Evolutionary conservation across 2,797 vertebrate genomes (phyloP), one percentile per base, ranked within the genome.

Genomic region (Labeo calbasu): DNA sequence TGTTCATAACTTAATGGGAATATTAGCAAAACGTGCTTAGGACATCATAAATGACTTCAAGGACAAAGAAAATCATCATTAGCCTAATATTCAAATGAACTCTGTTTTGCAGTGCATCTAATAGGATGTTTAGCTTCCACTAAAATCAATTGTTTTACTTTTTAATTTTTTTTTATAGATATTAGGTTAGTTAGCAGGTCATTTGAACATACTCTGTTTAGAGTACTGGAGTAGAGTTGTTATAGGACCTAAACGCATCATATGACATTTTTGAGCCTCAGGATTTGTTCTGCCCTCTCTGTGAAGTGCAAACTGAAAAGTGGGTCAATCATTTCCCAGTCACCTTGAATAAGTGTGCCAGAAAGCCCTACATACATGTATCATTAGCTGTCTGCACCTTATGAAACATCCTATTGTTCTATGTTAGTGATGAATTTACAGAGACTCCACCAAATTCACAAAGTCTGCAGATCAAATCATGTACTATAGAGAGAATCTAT

Each of bases 271-370:
- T 36, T 50, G 8, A 73, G 28, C 46, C 69, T 63, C 55, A n/a
- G 43, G 55, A 81, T 63, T 23, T 61, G 11, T 72, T 61, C 69
- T 61, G 55, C 55, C 53, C 40, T 61, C 40, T 46, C 53, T 59
- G 36, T 70, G 11, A 81, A 81, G 17, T 21, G 51, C 17, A 72
- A 61, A 81, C 19, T 73, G 13, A 82, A 73, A 82, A 89, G 84
- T 88, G 66, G 85, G 87, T 91, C 92, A 93, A 92, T 94, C 93
- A 93, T 89, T 36, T 86, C 87, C 80, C n/a, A 70, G 79, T 81
- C n/a, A 71, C 79, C 17, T 81, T 81, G 79, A 46, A 70, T 28
- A 81, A 81, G 36, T 71, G 79, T 81, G 79, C 17, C n/a, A 80
- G 50, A 70, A 57, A 70, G 50, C 1, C 66, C 14, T 17, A 55